These are phyloP conservation scores for Trachemys scripta DNA, from an alignment of 2,113 vertebrate genomes.

Conservation along the genomic window DNA sequence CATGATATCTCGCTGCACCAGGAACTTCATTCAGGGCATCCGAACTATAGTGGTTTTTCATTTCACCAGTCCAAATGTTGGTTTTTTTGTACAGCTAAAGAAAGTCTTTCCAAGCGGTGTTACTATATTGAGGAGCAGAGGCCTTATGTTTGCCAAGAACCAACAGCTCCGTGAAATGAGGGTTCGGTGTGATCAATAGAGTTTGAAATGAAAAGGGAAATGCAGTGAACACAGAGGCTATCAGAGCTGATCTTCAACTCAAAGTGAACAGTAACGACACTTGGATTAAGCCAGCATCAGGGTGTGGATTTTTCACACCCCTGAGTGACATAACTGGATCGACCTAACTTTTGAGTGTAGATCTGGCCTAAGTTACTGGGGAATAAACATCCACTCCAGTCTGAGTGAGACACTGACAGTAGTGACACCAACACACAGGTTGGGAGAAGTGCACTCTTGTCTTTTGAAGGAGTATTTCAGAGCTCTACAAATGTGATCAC, in stretches of 20 bases:
- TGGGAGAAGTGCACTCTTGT: not conserved
- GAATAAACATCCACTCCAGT: not conserved
- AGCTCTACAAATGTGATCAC: not conserved
- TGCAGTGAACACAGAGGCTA: not conserved
- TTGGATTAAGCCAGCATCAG: not conserved
- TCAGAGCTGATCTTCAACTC: not conserved
- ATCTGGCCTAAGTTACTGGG: not conserved
- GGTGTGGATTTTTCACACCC: not conserved
- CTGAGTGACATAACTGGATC: not conserved
- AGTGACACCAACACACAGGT: not conserved
- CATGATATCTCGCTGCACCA: not conserved
- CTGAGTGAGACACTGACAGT: not conserved
- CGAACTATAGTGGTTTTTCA: not conserved
- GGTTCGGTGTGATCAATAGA: not conserved
- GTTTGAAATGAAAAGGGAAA: not conserved
- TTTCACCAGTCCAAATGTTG: not conserved
- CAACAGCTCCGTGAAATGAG: not conserved
- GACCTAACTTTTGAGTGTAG: not conserved
- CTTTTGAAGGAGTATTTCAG: constrained; percentile 17
- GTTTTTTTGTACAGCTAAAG: not conserved
- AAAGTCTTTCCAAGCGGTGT: not conserved
- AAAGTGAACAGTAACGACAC: not conserved
- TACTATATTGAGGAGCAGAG: not conserved
- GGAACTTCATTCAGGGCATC: not conserved
- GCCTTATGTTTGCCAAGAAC: not conserved